Evolutionary conservation across 2,888 invertebrate genomes (phyloP).

Genomic region (Ennomos quercinarius): DNA sequence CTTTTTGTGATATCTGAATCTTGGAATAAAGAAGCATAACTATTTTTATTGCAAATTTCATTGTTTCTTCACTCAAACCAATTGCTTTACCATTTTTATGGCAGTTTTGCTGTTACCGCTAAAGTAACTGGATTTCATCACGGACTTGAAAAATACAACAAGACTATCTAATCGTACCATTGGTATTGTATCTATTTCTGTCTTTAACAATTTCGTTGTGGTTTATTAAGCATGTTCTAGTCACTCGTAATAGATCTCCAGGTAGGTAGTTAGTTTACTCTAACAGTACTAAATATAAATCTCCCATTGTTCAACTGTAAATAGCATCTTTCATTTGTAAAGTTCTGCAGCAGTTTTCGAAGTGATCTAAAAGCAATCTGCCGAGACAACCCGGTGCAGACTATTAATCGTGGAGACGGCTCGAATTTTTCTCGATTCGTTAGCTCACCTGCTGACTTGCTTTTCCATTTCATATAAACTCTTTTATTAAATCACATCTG

Average conservation of each 20-base stretch:
- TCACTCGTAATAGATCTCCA: no score
- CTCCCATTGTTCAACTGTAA: constrained; percentile 37
- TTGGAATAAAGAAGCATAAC: constrained; percentile 1
- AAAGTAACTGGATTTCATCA: no score
- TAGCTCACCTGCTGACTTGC: constrained; percentile 31
- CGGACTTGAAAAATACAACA: no score
- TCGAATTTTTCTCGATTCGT: constrained; percentile 52
- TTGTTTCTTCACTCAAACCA: no score
- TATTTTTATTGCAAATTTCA: neutral
- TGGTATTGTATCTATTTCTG: neutral
- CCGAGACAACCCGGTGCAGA: constrained; percentile 34
- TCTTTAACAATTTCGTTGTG: neutral
- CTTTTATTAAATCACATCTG: constrained; percentile 10
- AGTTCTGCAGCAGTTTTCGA: constrained; percentile 6
- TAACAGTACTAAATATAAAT: no score
- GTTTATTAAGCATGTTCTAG: no score
- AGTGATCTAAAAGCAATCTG: constrained; percentile 39
- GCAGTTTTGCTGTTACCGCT: no score
- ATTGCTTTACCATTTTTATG: no score
- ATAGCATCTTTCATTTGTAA: constrained; percentile 51
- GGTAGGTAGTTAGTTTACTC: no score
- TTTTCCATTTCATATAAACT: constrained; percentile 21
- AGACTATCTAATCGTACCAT: no score
- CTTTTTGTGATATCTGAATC: neutral
- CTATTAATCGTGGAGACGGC: constrained; percentile 52